These are phyloP conservation scores for Benitochromis conjunctus DNA, from an alignment of 2,113 vertebrate species.

Conservation along the genomic window DNA sequence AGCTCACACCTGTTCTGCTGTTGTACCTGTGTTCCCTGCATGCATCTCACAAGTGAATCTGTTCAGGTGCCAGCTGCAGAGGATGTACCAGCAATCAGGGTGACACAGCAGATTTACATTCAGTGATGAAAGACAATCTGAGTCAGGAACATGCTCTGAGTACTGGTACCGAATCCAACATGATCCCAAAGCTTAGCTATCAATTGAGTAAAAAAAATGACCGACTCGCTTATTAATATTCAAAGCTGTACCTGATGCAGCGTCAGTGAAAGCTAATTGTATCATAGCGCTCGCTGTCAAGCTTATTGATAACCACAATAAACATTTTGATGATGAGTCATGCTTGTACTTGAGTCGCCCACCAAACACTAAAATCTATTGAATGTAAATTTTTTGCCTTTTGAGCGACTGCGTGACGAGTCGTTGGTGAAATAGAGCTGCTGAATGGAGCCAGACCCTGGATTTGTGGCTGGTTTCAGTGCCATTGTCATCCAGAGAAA, in stretches of 20 bases:
- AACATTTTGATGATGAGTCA: slow-evolving; percentile 53
- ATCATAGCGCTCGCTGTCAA: background rate
- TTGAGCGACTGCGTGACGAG: background rate
- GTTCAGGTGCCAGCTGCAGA: background rate
- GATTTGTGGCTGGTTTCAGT: slow-evolving; percentile 44
- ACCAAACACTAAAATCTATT: background rate
- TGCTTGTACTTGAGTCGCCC: background rate
- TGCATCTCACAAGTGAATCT: background rate
- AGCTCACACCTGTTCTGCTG: background rate
- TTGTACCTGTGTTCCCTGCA: background rate
- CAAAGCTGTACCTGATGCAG: background rate
- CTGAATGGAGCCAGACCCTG: slow-evolving; percentile 12
- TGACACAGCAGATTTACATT: slow-evolving; percentile 58
- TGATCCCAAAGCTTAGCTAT: background rate
- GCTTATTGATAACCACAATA: slow-evolving; percentile 11
- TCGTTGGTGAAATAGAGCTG: background rate
- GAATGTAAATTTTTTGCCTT: background rate
- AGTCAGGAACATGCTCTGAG: background rate
- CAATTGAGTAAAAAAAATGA: background rate
- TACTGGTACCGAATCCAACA: background rate
- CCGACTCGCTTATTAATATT: background rate
- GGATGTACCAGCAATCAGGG: slow-evolving; percentile 15
- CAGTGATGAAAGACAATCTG: background rate
- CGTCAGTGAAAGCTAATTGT: background rate
- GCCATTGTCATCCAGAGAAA: slow-evolving; percentile 62